phyloP scores from a whole-genome alignment of 2,113 vertebrate species.

The Sminthopsis crassicaudata region DNA sequence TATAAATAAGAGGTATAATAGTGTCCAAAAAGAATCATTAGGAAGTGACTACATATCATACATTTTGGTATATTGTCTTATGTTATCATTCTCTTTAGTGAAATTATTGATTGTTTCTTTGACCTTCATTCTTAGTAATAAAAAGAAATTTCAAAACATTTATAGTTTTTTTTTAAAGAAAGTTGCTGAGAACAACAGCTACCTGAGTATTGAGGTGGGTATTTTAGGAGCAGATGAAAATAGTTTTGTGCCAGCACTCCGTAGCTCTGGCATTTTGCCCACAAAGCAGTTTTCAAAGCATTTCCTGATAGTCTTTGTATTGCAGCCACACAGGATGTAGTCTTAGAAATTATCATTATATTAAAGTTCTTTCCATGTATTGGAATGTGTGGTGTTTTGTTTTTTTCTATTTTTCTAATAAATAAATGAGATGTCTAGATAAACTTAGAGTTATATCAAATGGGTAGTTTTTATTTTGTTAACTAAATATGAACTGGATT shows the following conservation, averaged over 20 bases:
- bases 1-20: neutral
- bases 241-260: conserved; percentile 17
- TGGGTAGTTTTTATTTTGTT: conserved; percentile 57
- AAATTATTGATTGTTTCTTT: too few relatives aligned
- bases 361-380: conserved; percentile 70
- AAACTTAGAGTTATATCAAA: neutral
- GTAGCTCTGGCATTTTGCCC: conserved; percentile 57
- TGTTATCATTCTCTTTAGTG: too few relatives aligned
- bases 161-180: neutral
- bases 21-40: neutral
- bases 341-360: conserved; percentile 70
- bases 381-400: conserved; percentile 46
- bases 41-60: neutral
- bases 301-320: conserved; percentile 64
- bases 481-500: conserved; percentile 68
- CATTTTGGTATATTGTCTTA: too few relatives aligned
- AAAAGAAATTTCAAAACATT: neutral
- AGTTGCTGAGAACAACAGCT: conserved; percentile 5
- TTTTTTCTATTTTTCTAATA: conserved; percentile 67
- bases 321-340: conserved; percentile 64
- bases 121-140: neutral
- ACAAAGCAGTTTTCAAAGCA: conserved; percentile 34
- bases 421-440: conserved; percentile 59
- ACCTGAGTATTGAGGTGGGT: conserved; percentile 15
- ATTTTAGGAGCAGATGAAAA: conserved; percentile 44